Conservation (phyloP, 2,888 invertebrate species). For the Augochlorella aurata region DNA sequence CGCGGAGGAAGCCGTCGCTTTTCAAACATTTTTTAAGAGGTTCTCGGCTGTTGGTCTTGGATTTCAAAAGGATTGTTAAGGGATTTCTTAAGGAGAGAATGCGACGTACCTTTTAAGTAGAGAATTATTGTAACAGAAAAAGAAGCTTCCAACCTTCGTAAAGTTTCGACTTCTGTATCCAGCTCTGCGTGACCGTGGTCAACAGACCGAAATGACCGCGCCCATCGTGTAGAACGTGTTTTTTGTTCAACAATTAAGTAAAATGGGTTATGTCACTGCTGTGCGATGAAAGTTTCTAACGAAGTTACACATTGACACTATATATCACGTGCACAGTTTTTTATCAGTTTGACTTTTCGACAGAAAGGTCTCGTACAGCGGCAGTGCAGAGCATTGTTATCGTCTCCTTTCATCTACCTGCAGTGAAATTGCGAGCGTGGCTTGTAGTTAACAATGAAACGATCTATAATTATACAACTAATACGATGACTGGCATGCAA, state of each 20-base stretch:
- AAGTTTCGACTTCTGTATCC: background rate
- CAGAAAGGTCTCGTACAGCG: background rate
- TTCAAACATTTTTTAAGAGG: no score
- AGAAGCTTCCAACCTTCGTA: background rate
- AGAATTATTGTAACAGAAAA: background rate
- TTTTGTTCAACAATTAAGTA: background rate
- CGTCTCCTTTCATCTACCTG: background rate
- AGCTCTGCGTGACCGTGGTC: background rate
- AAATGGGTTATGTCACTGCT: background rate
- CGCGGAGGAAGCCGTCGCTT: no score
- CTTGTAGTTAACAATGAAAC: conserved; percentile 7
- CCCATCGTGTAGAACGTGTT: background rate
- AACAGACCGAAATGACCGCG: background rate
- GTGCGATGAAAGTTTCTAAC: background rate
- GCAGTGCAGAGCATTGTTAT: background rate
- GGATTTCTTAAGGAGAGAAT: no score
- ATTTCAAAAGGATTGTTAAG: no score
- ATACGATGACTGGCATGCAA: background rate
- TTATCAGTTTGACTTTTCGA: conserved; percentile 6
- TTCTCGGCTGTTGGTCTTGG: no score
- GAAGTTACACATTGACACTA: background rate
- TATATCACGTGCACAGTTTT: background rate
- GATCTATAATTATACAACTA: background rate
- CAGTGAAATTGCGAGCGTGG: background rate
- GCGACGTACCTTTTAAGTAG: no score